Evolutionary conservation across 2,797 vertebrate genomes (phyloP), one percentile per base, ranked within the genome.

Genomic region (Parambassis ranga): DNA sequence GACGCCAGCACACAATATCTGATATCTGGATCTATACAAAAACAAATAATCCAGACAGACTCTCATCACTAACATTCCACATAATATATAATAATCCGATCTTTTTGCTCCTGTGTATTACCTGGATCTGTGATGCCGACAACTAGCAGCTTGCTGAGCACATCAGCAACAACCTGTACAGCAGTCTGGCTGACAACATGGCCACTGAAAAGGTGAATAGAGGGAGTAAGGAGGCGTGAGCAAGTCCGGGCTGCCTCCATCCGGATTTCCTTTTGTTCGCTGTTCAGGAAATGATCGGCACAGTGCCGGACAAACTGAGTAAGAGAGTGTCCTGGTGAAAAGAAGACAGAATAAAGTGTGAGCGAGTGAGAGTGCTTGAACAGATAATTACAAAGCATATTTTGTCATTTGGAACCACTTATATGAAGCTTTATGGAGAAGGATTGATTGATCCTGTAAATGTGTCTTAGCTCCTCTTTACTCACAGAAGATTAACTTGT

Each of bases 241-340:
- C 98, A 99, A 7, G 97, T 99, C 23, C 97, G 95, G 0, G 98
- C 95, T 0, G 96, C 96, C 51, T 99, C 98, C 96, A 99, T 98
- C 6, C 98, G 94, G 75, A 99, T 94, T 83, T 98, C 98, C 88
- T 99, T 99, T 91, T 99, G 96, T n/a, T 99, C 98, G 0, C 98
- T 99, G 91, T 97, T 98, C 42, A 99, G 90, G 75, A 99, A 99
- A 83, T 99, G 96, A 77, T 99, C 98, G 0, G 98, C 98, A 1
- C 98, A 99, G 78, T 99, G 98, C 7, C 98, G 96, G 20, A 99
- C 98, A 73, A 99, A 99, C 92, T 99, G 98, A 5, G 98, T 99
- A 79, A 99, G 92, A 1, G 98, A 98, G 85, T 99, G 98, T 33
- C 98, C 98, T 99, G 79, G 14, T 22, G 46, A 50, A 42, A 2